Evolutionary conservation across 2,888 invertebrate genomes (phyloP), one percentile per base, ranked within the genome.

Genomic region (Ectobius pallidus): DNA sequence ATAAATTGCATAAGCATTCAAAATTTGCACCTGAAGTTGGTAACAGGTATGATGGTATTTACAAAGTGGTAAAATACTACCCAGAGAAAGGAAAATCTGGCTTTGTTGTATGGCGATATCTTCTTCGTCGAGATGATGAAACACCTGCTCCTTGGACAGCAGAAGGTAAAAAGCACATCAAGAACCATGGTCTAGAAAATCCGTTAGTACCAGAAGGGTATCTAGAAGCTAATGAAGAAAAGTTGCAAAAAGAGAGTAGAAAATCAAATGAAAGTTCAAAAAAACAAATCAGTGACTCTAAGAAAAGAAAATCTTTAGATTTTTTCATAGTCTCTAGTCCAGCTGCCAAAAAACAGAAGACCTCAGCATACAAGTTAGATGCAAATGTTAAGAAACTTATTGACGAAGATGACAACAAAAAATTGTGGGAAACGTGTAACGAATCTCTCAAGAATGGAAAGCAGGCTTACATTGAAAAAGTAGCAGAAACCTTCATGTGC

Each of bases 1-100:
- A 86, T 80, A 94, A 94, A 80, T 88, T 90, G 78, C 78, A 85
- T 1, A 92, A 92, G 79, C 90, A 92, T 81, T 93, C 93, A 4
- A 87, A 91, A 79, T 95, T 89, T 82, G 92, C 93, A 0, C 95
- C 95, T 0, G 85, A 87, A 74, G 91, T 91, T 77, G 95, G 91
- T 2, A 88, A 88, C 74, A 84, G 94, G 76, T 95, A 95, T 80
- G 95, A 95, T 80, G 95, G 95, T 0, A 89, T 94, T 69, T 95
- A 95, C 82, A 95, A 95, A 84, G 90, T 95, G 0, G 91, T 93
- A 0, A 93, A 91, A 78, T 95, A 94, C 80, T 94, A 91, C 83
- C 91, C 91, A 0, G 91, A 91, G 80, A 89, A 86, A 73, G 94
- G 93, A 0, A 86, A 90, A 78, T 91, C 93, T 1, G 94, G 94